These are phyloP conservation scores for Oscheius sp. DNA, from an alignment of 1,140 invertebrate genomes.

Conservation along the genomic window DNA sequence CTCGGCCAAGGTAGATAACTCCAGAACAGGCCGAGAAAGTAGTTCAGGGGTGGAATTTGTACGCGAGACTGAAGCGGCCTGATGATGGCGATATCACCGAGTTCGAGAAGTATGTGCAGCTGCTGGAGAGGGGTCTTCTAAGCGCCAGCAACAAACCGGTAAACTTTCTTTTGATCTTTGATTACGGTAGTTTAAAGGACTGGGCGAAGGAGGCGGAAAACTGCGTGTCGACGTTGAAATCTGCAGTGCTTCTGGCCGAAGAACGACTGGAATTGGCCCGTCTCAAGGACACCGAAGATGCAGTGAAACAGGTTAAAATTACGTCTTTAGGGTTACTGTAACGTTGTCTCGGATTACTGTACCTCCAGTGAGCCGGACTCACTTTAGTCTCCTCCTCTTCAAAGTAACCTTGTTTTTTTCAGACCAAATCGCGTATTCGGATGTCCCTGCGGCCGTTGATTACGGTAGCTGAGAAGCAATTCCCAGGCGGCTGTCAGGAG, in stretches of 20 bases:
- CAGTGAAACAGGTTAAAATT: slow-evolving; percentile 9
- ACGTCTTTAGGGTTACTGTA: too few relatives aligned
- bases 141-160: not conserved
- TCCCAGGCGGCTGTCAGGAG: not conserved
- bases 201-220: slow-evolving; percentile 7
- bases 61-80: slow-evolving; percentile 24
- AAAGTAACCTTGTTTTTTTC: not conserved
- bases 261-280: slow-evolving; percentile 4
- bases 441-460: not conserved
- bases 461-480: not conserved
- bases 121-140: slow-evolving; percentile 16
- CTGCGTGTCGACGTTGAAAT: not conserved
- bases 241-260: not conserved
- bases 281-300: slow-evolving; percentile 10
- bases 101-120: slow-evolving; percentile 23
- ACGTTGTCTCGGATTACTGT: too few relatives aligned
- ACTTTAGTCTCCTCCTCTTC: too few relatives aligned
- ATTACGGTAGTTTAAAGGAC: not conserved
- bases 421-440: not conserved
- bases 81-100: not conserved
- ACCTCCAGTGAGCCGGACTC: too few relatives aligned
- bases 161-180: not conserved
- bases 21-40: not conserved
- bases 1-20: slow-evolving; percentile 1
- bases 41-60: not conserved